These are phyloP conservation scores for Maniola hyperantus DNA, from an alignment of 2,888 invertebrate species.

Conservation along the genomic window DNA sequence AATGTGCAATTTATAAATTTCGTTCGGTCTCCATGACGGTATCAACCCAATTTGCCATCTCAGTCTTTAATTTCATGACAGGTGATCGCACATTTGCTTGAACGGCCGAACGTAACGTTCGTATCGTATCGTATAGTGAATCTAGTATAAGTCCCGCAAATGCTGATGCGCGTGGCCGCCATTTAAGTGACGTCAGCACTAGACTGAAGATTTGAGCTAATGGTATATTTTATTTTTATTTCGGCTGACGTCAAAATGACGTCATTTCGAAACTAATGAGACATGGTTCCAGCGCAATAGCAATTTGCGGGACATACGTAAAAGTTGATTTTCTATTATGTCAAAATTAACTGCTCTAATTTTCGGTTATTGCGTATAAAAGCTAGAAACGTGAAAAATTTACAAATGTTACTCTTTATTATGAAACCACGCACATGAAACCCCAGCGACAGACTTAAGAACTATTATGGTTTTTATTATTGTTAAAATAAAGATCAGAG, in stretches of 20 bases:
- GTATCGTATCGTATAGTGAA: too few relatives aligned
- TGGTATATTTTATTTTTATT: too few relatives aligned
- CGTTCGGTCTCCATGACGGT: slow-evolving; percentile 47
- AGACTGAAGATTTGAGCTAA: too few relatives aligned
- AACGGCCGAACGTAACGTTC: neutral
- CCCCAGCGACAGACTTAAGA: slow-evolving; percentile 2
- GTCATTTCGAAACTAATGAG: too few relatives aligned
- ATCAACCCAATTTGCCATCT: slow-evolving; percentile 68
- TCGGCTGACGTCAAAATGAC: too few relatives aligned
- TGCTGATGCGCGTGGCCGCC: too few relatives aligned
- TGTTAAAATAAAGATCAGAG: slow-evolving; percentile 27
- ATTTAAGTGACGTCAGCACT: too few relatives aligned
- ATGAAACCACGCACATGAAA: neutral
- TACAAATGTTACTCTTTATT: neutral
- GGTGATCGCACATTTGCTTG: slow-evolving; percentile 45
- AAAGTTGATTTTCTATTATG: neutral
- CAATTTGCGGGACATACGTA: too few relatives aligned
- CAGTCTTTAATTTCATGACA: slow-evolving; percentile 73
- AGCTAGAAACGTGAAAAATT: slow-evolving; percentile 1
- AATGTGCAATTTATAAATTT: slow-evolving; percentile 54
- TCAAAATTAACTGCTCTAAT: neutral
- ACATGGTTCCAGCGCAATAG: too few relatives aligned
- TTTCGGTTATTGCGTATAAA: neutral
- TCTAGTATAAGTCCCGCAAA: too few relatives aligned
- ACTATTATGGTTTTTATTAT: neutral